phyloP scores from a whole-genome alignment of 2,797 vertebrate genomes.

The Natrix natrix region DNA sequence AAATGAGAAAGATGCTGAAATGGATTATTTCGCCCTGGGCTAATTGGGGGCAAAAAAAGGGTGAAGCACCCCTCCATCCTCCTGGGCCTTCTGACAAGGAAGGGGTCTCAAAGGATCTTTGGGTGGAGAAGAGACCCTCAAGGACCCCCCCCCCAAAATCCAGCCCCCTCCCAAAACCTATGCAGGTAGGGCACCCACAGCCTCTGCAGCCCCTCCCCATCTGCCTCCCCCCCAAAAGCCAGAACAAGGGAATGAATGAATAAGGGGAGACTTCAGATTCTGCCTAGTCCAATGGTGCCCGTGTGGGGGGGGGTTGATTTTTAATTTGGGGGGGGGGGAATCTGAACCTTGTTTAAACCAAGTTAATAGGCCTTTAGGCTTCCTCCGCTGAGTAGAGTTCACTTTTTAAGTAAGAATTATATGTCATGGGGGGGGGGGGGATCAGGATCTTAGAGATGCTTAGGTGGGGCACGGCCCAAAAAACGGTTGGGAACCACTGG shows the following conservation, averaged over 20 bases:
- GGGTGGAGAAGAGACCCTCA: not conserved
- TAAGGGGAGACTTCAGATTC: not conserved
- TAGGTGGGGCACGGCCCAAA: no score
- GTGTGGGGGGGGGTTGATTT: no score
- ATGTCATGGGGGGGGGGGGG: no score
- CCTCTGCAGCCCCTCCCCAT: not conserved
- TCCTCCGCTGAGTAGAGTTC: no score
- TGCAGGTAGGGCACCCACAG: no score
- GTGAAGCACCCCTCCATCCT: not conserved
- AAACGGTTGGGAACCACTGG: no score
- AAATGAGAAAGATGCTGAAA: not conserved
- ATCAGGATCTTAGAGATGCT: no score
- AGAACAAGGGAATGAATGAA: not conserved
- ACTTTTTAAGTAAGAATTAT: no score
- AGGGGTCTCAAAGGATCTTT: not conserved
- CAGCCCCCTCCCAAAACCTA: not conserved
- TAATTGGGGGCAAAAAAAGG: not conserved
- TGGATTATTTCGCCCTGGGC: not conserved
- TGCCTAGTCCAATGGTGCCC: no score
- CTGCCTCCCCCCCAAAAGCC: not conserved
- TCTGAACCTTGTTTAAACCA: no score
- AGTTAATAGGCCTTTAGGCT: no score
- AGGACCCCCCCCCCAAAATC: not conserved
- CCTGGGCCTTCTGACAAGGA: not conserved
- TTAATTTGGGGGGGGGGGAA: no score